Evolutionary conservation across 2,888 invertebrate genomes (phyloP), one percentile per base, ranked within the genome.

Genomic region (Lagria hirta): DNA sequence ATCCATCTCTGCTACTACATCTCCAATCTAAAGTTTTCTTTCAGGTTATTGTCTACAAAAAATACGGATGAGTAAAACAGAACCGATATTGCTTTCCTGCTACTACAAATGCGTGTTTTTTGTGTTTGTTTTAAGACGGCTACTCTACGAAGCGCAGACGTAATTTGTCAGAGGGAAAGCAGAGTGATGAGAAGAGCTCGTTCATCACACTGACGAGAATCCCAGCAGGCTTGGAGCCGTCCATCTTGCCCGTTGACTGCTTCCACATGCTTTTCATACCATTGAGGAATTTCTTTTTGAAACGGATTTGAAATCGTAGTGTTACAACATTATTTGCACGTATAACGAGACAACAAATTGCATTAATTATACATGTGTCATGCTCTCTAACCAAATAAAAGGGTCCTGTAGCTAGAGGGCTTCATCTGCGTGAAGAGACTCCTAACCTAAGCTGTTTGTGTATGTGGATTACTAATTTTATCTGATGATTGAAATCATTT

Each of bases 111-210:
- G 30, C 38, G 38, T 36, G 34, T 49, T 36, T 43, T 46, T 45
- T 44, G 47, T 14, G 41, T 41, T 41, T 41, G 41, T 41, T 38
- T 45, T 51, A 49, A 52, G 56, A 54, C 48, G 47, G 53, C 43
- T 48, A 23, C 40, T 30, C 29, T 40, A 41, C 29, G 45, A 30
- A 23, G 35, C 54, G 48, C 51, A 46, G 50, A 53, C 51, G 60
- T 59, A 61, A 64, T 64, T 64, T 64, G 62, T 63, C 64, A 61
- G 54, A 48, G 38, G 43, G 53, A 60, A n/a, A n/a, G n/a, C n/a
- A n/a, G 62, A 61, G 58, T 58, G 61, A 63, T 62, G 62, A 58
- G 57, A 52, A 54, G 55, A 54, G 58, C 57, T 57, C 61, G 61
- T 62, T 61, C 58, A 62, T 64, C 64, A 62, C 45, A 50, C 55